A percentile compares a stretch with the other conserved stretches of the same genome.
These are phyloP conservation scores for Trachemys scripta DNA, from an alignment of 2,113 vertebrate species.

Conservation along the genomic window DNA sequence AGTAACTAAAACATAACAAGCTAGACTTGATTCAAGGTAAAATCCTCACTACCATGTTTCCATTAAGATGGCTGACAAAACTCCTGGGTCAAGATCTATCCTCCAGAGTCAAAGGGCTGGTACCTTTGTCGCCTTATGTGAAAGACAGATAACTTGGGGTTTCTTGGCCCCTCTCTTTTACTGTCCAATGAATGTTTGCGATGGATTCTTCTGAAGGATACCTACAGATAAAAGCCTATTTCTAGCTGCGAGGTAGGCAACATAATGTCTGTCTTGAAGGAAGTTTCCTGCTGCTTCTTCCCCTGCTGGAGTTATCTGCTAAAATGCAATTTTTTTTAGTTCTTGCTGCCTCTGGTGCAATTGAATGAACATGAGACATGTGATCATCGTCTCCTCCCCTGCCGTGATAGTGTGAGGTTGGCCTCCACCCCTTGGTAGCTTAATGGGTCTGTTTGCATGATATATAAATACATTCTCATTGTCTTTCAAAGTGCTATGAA, in stretches of 20 bases:
- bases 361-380: too few species aligned
- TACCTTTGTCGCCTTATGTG: background rate
- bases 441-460: background rate
- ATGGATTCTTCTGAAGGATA: background rate
- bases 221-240: background rate
- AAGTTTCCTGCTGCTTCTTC: too few species aligned
- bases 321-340: too few species aligned
- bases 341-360: too few species aligned
- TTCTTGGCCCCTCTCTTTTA: background rate
- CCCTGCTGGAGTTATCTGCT: too few species aligned
- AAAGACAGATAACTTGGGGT: background rate
- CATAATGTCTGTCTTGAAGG: too few species aligned
- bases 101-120: background rate
- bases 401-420: too few species aligned
- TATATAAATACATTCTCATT: background rate
- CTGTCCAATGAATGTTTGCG: background rate
- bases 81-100: background rate
- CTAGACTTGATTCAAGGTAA: background rate
- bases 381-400: too few species aligned
- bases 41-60: background rate
- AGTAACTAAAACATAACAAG: background rate
- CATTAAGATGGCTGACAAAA: background rate
- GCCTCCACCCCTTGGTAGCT: background rate
- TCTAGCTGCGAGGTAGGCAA: background rate
- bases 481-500: background rate